Evolutionary conservation across 1,140 invertebrate genomes (phyloP), one percentile per base, ranked within the genome.

Genomic region (Portunus trituberculatus): DNA sequence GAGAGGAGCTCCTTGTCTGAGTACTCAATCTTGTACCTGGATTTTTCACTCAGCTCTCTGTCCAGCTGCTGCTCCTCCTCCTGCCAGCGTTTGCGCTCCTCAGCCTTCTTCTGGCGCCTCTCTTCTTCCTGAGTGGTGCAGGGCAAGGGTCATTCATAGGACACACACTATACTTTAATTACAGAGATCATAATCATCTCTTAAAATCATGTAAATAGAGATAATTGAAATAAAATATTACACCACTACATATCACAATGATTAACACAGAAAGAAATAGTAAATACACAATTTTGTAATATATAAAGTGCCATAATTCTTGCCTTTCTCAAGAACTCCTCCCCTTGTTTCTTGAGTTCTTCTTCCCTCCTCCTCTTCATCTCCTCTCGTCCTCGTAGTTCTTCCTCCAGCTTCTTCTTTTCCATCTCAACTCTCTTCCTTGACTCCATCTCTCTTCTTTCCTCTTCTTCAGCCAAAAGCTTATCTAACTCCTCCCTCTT

Each of bases 321-420:
- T 48, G 48, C 92, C 45, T 46, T 93, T 39, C 76, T 91, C 39
- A 52, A 28, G 76, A 93, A 86, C 28, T 93, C 92, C 46, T 93
- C 92, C 48, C 86, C 91, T 20, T 86, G 86, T 45, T 91, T 90
- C 88, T 52, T 91, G 59, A 59, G 87, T 87, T 95, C 89, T 32
- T 88, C 82, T 67, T 86, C 95, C 48, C 29, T 94, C 82, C 76
- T 92, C 88, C 31, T 95, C 82, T 46, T 76, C 25, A 86, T 45
- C 29, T 86, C 90, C 45, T 82, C 28, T 87, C 67, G 83, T 39
- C 52, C 88, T 45, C 28, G 76, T 16, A 31, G 3, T 16, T 92
- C 91, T 52, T 95, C 86, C 96, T 96, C 96, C 87, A 95, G 96
- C 95, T 59, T 96, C 67, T 48, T 95, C 39, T 95, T 95, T 28